Evolutionary conservation across 2,113 vertebrate species (phyloP), one percentile per base, ranked within the genome.

Genomic region (Gymnogyps californianus): DNA sequence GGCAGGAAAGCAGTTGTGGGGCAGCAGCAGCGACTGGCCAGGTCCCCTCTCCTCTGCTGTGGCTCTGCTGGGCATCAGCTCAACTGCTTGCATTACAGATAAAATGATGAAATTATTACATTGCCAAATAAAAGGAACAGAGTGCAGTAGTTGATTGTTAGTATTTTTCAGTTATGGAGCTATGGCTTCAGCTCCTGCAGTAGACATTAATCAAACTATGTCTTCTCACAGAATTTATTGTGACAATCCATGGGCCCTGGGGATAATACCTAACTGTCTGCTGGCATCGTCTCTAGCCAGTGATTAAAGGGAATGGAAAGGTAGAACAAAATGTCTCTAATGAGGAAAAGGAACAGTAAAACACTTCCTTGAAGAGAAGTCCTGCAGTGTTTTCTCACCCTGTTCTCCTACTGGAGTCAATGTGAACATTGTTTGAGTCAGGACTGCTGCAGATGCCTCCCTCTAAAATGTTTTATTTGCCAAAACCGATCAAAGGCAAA

Each of bases 271-370:
- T 29, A 83, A 81, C 88, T 94, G 92, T 95, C 92, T 87, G 66
- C 71, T 97, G 87, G 78, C 76, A 93, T 95, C 62, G 76, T 67
- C 77, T 83, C 81, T 31, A 91, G 76, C 65, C 67, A 80, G 57
- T 70, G 58, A 96, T 86, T 95, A 95, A 93, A 96, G 55, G 34
- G 47, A 85, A 59, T 64, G 64, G 84, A 95, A 95, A 95, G 54
- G 59, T 71, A 91, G 79, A 87, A 95, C 74, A 89, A 93, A 95
- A 80, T 65, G 65, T 84, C 76, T 89, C 58, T 74, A 85, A 83
- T 64, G 52, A 92, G 47, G 59, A 49, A 87, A 47, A 96, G 32
- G 55, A 89, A 89, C 5, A 93, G 49, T 69, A 46, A 89, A 84
- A 91, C 21, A 47, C 16, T 64, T 90, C 44, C 29, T 66, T 51